Base-by-base conservation (phyloP, 2,113 vertebrate genomes). In the Mormyrus lacerda region DNA sequence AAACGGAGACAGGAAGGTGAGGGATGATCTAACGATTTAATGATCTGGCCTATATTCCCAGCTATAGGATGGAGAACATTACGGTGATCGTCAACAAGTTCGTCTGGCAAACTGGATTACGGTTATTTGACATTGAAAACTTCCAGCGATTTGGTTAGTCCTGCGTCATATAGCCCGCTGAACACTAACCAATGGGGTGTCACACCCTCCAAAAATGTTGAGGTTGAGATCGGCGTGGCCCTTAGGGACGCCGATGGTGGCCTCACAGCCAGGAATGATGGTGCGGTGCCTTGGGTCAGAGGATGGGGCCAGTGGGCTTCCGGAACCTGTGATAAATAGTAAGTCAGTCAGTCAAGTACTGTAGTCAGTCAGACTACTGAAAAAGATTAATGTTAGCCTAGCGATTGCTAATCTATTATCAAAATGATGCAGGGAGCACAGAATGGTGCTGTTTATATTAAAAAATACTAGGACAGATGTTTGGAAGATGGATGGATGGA, bases 131-230 rank as follows among this genome's bases (percentile, higher is more conserved):
- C 73, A 79, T 39, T 42, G 73, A 47, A 84, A 84, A 19, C 76
- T 21, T 21, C 15, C 7, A 44, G 7, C 44, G 3, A 21, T 44
- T 42, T 24, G 15, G 19, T 24, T 47, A 9, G 39, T 53, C 9
- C 3, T 51, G 10, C 1, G 17, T 24, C 13, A 19, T 21, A 53
- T 15, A 65, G 31, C 27, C 1, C 9, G 21, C 35, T 5, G 21
- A 21, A 6, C 44, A 27, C 85, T 90, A 91, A 97, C 98, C 97
- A 98, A 93, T 87, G 98, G 93, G 13, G 98, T 98, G 93, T 99
- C 98, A 61, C 96, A 96, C 88, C 98, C 98, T 90, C 98, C 98
- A 2, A 99, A 97, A 31, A 99, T 98, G 94, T 98, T 99, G 88
- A 99, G 96, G 84, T 98, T 98, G 85, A 99, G 97, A 42, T 98